These are phyloP conservation scores for Euphysa ruthae DNA, from an alignment of 30 jellyfish, hydroid and myxozoan species.

Conservation along the genomic window DNA sequence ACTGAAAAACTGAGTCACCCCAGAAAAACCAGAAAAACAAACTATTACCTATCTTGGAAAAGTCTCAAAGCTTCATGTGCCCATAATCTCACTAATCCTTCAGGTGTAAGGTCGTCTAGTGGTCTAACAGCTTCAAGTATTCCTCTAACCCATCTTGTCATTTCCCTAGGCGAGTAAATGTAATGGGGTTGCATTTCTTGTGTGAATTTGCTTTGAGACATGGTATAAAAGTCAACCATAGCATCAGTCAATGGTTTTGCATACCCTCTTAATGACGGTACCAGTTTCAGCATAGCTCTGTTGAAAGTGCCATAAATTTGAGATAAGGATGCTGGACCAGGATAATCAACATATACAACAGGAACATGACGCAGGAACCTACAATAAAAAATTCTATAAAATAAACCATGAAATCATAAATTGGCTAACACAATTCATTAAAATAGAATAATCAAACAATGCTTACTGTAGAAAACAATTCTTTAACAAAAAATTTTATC, in stretches of 20 bases:
- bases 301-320: slow-evolving; percentile 98
- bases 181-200: slow-evolving; percentile 99
- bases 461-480: too few relatives aligned
- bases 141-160: slow-evolving; percentile 99
- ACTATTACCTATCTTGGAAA: slow-evolving; percentile 90
- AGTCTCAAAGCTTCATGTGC: slow-evolving; percentile 97
- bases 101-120: slow-evolving; percentile 60
- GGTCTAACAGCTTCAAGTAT: slow-evolving; percentile 89
- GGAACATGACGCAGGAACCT: slow-evolving; percentile 96
- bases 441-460: too few relatives aligned
- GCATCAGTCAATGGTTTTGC: slow-evolving; percentile 99
- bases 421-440: too few relatives aligned
- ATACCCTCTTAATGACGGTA: slow-evolving; percentile 77
- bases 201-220: slow-evolving; percentile 89
- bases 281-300: slow-evolving; percentile 86
- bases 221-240: slow-evolving; percentile 89
- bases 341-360: slow-evolving; percentile 93
- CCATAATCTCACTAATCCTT: slow-evolving; percentile 94
- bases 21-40: too few relatives aligned
- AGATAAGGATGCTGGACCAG: slow-evolving; percentile 90
- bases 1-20: too few relatives aligned
- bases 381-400: too few relatives aligned
- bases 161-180: slow-evolving; percentile 97
- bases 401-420: too few relatives aligned
- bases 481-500: too few relatives aligned